phyloP scores from a whole-genome alignment of 2,797 vertebrate species.

The Eutrigla gurnardus region DNA sequence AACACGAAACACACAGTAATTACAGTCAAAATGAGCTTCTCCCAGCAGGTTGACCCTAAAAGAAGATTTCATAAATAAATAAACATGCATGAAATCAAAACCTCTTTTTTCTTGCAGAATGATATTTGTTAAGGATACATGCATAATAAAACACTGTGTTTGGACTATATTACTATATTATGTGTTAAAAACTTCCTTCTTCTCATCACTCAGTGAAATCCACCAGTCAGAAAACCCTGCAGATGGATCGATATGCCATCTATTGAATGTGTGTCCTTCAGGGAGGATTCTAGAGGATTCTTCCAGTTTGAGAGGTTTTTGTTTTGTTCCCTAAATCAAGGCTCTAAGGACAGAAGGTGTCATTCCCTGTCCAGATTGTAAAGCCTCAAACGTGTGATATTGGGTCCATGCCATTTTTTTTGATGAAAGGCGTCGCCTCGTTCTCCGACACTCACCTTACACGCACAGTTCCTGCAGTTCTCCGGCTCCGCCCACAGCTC shows the following conservation, averaged over 20 bases:
- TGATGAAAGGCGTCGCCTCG: not conserved
- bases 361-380: not conserved
- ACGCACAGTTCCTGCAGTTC: constrained; percentile 94
- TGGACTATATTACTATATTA: no score
- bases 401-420: not conserved
- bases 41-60: no score
- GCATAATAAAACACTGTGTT: no score
- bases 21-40: not conserved
- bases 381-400: not conserved
- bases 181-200: no score
- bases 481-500: constrained; percentile 94
- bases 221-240: no score
- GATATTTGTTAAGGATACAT: no score
- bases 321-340: not conserved
- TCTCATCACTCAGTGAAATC: no score
- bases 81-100: no score
- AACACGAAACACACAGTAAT: no score
- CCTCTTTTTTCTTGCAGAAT: no score
- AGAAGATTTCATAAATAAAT: no score
- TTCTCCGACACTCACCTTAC: constrained; percentile 85
- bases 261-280: not conserved
- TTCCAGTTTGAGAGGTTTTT: not conserved
- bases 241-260: no score
- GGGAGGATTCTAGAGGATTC: not conserved
- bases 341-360: not conserved